phyloP scores from a whole-genome alignment of 2,797 vertebrate genomes.

The Phylloscopus collybita region DNA sequence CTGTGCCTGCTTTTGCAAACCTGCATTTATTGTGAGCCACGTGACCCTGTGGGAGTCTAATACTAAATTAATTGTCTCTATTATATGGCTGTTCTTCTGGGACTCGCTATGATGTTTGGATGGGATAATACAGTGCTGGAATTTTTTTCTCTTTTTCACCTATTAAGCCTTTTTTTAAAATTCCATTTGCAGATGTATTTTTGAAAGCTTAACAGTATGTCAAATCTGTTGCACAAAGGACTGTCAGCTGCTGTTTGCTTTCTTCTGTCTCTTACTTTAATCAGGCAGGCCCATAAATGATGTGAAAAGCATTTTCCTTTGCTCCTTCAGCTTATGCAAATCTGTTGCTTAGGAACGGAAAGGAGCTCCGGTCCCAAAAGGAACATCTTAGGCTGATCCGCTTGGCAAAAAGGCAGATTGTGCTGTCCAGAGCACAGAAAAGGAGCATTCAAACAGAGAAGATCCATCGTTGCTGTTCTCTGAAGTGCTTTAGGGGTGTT shows the following conservation, averaged over 20 bases:
- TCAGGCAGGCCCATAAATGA: conserved; percentile 23
- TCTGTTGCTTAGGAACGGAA: conserved; percentile 61
- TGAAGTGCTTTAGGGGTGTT: neutral
- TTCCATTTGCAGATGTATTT: neutral
- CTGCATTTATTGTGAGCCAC: neutral
- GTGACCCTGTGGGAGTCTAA: neutral
- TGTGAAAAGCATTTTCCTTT: conserved; percentile 50
- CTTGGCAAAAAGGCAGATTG: conserved; percentile 13
- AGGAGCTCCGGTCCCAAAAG: conserved; percentile 3
- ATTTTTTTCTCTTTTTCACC: neutral
- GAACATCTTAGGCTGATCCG: neutral
- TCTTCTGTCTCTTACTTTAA: conserved; percentile 32
- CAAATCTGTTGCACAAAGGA: conserved; percentile 18
- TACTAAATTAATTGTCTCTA: neutral
- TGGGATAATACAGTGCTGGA: neutral
- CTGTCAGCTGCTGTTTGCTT: conserved; percentile 42
- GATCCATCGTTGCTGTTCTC: neutral
- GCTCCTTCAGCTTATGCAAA: conserved; percentile 58
- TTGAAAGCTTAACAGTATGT: conserved; percentile 13
- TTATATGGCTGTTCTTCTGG: neutral
- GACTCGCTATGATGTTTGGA: neutral
- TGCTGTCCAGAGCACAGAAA: neutral
- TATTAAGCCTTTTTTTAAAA: neutral
- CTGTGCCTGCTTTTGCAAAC: neutral
- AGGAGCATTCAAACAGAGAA: neutral